A percentile compares a stretch with the other conserved stretches of the same genome.
Evolutionary conservation across 2,888 invertebrate species (phyloP).

Genomic region (Agrotis exclamationis): DNA sequence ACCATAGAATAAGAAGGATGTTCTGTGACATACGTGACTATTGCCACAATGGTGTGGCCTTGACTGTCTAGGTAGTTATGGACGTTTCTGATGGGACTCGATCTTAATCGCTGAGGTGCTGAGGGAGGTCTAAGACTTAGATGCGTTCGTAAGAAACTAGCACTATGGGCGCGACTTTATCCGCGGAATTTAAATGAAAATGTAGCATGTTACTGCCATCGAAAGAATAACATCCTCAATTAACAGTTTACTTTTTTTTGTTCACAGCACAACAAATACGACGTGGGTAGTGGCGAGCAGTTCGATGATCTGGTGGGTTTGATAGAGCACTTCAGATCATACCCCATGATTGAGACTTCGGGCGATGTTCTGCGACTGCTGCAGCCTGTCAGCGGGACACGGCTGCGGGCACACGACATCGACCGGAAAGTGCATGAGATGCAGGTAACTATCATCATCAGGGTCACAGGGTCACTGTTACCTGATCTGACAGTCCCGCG

Average conservation of each 20-base stretch:
- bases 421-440: conserved; percentile 77
- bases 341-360: conserved; percentile 99
- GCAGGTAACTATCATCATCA: conserved; percentile 65
- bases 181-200: too few relatives aligned
- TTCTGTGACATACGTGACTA: conserved; percentile 49
- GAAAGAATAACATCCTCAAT: neutral
- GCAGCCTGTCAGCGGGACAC: conserved; percentile 98
- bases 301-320: conserved; percentile 97
- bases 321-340: conserved; percentile 98
- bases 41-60: conserved; percentile 38
- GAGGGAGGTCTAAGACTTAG: too few relatives aligned
- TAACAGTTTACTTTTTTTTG: conserved; percentile 8
- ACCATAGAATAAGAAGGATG: conserved; percentile 51
- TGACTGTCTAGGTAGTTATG: conserved; percentile 4
- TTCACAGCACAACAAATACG: conserved; percentile 95
- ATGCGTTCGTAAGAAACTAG: too few relatives aligned
- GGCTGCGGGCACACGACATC: conserved; percentile 91
- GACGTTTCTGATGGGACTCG: neutral
- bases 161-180: too few relatives aligned
- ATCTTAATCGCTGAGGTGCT: too few relatives aligned
- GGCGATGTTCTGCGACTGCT: conserved; percentile 98
- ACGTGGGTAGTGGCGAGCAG: conserved; percentile 99
- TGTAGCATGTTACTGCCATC: too few relatives aligned
- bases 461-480: too few relatives aligned
- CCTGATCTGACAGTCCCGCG: too few relatives aligned